Base-by-base conservation (phyloP, 2,888 invertebrate genomes). In the Dorcus parallelipipedus region DNA sequence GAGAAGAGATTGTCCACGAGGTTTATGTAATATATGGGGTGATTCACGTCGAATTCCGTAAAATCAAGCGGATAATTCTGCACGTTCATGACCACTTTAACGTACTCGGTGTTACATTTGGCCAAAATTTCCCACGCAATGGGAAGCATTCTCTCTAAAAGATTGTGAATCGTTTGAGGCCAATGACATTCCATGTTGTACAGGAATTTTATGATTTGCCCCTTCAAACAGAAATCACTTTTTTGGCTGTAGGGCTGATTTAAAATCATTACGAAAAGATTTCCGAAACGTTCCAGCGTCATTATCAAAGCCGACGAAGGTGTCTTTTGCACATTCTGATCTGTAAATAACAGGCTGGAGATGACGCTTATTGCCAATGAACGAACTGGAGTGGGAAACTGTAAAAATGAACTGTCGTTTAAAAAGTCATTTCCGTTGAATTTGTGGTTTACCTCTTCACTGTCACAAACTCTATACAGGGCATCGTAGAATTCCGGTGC, bases 121-220 rank as follows among this genome's bases (percentile, higher is more conserved):
- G 42, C 55, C 20, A 65, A 57, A 38, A 64, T 64, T 49, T 64
- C 55, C 65, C 65, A 65, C 23, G 64, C 58, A 20, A 54, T 59
- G 1, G 64, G 62, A 6, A 65, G 56, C 10, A 59, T 54, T 8
- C 55, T 60, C 7, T 56, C 49, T 14, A 64, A 50, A 2, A 61
- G 43, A 14, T 58, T 58, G 39, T 53, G 43, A 4, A 63, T 39
- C 33, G 55, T 38, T 33, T 61, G 54, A n/a, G 61, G 58, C 33
- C 60, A 54, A 52, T 56, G 56, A 14, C 47, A 38, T 26, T 63
- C 50, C 10, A 59, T 53, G 38, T 50, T 55, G 0, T 57, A 59
- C 10, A 61, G 56, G 33, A 58, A 57, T 52, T 58, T 60, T 9
- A 64, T 41, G 9, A 65, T 61, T 49, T 62, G 56, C 2, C 59